A percentile compares a stretch with the other conserved stretches of the same genome.
phyloP scores from a whole-genome alignment of 2,113 vertebrate genomes.

The Forbesichthys agassizii region DNA sequence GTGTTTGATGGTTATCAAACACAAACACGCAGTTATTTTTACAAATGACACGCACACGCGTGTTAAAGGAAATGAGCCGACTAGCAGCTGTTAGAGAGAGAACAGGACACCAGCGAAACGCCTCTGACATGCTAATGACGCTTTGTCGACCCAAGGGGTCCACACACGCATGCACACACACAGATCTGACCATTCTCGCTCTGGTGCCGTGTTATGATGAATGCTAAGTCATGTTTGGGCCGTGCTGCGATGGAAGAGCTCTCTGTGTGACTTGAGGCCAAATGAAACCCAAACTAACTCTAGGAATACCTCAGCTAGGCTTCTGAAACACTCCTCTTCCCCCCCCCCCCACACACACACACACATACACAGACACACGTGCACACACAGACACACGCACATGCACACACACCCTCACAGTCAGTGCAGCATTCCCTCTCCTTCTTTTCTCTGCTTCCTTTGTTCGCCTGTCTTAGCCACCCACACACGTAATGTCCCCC shows the following conservation, averaged over 20 bases:
- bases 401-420: conserved; percentile 46
- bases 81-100: conserved; percentile 60
- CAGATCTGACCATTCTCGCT: conserved; percentile 1
- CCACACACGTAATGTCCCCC: conserved; percentile 75
- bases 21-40: conserved; percentile 21
- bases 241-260: conserved; percentile 33
- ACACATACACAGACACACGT: conserved; percentile 9
- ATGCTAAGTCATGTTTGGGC: conserved; percentile 54
- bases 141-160: conserved; percentile 29
- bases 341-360: conserved; percentile 30
- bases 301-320: conserved; percentile 66
- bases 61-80: conserved; percentile 46
- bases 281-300: conserved; percentile 59
- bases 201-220: conserved; percentile 11
- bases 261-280: conserved; percentile 55
- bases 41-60: not conserved
- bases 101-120: conserved; percentile 38
- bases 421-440: conserved; percentile 57
- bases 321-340: conserved; percentile 54
- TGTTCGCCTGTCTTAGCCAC: conserved; percentile 77
- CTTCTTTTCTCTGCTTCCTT: conserved; percentile 70
- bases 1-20: conserved; percentile 34
- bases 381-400: conserved; percentile 5
- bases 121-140: conserved; percentile 64
- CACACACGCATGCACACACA: conserved; percentile 14